Evolutionary conservation across 2,888 invertebrate species (phyloP), one percentile per base, ranked within the genome.

Genomic region (Epistrophe eligans): DNA sequence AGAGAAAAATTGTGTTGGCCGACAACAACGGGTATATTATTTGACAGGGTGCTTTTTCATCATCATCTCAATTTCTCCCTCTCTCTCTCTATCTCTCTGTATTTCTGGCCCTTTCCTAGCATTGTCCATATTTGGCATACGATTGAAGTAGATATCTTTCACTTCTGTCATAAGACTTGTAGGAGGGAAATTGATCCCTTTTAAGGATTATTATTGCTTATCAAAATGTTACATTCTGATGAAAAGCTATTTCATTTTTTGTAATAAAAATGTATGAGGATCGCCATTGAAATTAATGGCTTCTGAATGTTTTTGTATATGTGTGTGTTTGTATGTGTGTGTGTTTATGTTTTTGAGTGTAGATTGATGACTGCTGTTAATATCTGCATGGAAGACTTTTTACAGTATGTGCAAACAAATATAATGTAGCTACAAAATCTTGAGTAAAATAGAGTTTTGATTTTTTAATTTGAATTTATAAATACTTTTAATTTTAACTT

Each of bases 191-290:
- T 84, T 89, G 89, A 89, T 88, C 89, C 89, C 88, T 85, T 89
- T 89, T 88, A 88, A 83, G 89, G 89, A 88, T 88, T 89, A 89
- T 89, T 88, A 89, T 89, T 88, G 89, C 84, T 89, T 88, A 89
- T 89, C 89, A 88, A 89, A 89, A 83, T 88, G 88, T 88, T 88
- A 89, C 89, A 89, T 89, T 88, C 88, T 89, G 88, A 89, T 89
- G 89, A 88, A 88, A 89, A 85, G 88, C 88, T 89, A 88, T 89
- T 84, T 87, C 79, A 71, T 38, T 70, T 55, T 24, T 24, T 70
- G 88, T 84, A 88, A 89, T 89, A 89, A 89, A 89, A 89, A 89
- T 89, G 84, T 89, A 89, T 89, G 88, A 89, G 89, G 85, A 83
- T 83, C 83, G 83, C 80, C 79, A 77, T 83, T 83, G 82, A 79